Evolutionary conservation across 2,888 invertebrate genomes (phyloP).

Genomic region (Drosophila siamana): DNA sequence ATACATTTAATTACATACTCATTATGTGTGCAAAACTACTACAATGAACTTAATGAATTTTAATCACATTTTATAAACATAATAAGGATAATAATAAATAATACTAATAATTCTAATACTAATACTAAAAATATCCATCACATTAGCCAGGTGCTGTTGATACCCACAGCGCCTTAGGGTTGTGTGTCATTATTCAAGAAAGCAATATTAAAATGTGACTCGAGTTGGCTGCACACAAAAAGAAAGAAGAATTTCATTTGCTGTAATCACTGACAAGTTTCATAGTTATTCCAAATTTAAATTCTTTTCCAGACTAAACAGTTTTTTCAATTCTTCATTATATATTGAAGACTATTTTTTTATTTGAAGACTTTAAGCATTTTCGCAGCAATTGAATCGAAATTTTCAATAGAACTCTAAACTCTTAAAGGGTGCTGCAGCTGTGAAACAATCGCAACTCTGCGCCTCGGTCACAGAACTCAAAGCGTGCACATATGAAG

Average conservation of each 20-base stretch:
- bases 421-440: conserved; percentile 17
- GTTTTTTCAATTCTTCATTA: no score
- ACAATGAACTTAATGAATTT: conserved; percentile 39
- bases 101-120: conserved; percentile 11
- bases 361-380: no score
- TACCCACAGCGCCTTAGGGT: conserved; percentile 25
- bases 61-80: conserved; percentile 33
- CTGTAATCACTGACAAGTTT: no score
- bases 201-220: conserved; percentile 73
- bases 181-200: conserved; percentile 68
- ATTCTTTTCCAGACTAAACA: no score
- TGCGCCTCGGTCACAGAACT: conserved; percentile 69
- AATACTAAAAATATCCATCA: conserved; percentile 46
- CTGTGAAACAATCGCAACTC: conserved; percentile 62
- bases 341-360: no score
- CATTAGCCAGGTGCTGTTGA: conserved; percentile 47
- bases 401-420: not conserved
- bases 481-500: conserved; percentile 49
- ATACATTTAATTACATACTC: conserved; percentile 29
- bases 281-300: no score
- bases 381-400: no score
- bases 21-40: conserved; percentile 31
- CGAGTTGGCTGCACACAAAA: conserved; percentile 51
- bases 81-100: conserved; percentile 1
- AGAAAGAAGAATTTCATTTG: conserved; percentile 3